Conservation (phyloP, 2,113 vertebrate genomes). For the Formicarius rufipectus region DNA sequence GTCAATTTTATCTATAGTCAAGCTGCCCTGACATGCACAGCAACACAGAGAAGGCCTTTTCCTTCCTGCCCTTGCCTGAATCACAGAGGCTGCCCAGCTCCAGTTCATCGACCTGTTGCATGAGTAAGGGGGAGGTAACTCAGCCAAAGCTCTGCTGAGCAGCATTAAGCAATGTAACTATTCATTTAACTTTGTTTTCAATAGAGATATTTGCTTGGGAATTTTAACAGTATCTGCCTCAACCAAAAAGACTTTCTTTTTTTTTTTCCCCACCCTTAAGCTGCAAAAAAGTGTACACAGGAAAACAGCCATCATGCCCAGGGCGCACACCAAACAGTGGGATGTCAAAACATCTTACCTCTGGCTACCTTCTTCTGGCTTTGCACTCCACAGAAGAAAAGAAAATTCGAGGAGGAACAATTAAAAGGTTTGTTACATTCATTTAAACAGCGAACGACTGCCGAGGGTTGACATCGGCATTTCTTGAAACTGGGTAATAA, state of each 20-base stretch:
- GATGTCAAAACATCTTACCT: background rate
- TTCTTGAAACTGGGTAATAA: background rate
- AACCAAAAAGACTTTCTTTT: background rate
- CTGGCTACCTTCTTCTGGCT: background rate
- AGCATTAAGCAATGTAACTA: background rate
- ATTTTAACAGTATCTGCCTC: background rate
- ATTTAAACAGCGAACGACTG: background rate
- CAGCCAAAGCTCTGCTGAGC: background rate
- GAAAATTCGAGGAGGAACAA: background rate
- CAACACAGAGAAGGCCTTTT: background rate
- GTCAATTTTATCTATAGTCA: too few relatives aligned
- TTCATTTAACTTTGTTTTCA: background rate
- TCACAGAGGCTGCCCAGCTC: background rate
- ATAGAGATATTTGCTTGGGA: background rate
- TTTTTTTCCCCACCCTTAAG: background rate
- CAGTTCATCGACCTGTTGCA: background rate
- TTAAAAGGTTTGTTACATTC: background rate
- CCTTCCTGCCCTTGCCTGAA: too few relatives aligned
- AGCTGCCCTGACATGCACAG: accelerated
- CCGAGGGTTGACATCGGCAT: background rate
- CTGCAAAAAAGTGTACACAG: background rate
- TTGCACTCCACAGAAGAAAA: background rate
- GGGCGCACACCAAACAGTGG: background rate
- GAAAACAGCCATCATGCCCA: background rate
- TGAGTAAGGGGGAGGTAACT: background rate